Conservation (phyloP, 2,797 vertebrate species). For the Betta splendens region DNA sequence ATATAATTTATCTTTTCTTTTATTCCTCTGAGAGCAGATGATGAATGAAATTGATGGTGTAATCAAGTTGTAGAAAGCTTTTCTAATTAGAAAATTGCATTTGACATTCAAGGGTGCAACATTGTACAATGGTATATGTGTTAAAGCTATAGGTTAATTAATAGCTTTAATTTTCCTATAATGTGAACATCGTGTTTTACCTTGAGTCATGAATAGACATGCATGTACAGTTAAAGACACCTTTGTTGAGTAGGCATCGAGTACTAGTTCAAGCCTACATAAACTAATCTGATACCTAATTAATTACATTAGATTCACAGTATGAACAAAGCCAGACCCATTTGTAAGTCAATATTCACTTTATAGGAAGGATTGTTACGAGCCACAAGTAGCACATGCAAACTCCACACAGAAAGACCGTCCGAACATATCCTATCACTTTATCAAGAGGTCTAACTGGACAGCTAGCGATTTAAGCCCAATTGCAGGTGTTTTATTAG, state of each 20-base stretch:
- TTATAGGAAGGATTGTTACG: too few species aligned
- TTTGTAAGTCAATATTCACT: too few species aligned
- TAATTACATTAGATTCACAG: too few species aligned
- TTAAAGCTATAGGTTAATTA: conserved; percentile 47
- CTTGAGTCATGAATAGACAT: neutral
- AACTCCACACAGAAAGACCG: too few species aligned
- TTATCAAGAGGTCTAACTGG: too few species aligned
- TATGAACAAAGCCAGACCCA: too few species aligned
- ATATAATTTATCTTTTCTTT: conserved; percentile 32
- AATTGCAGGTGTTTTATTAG: too few species aligned
- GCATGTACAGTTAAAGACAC: conserved; percentile 2
- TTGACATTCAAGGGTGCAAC: conserved; percentile 42
- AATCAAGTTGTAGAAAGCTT: conserved; percentile 50
- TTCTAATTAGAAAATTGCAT: conserved; percentile 64
- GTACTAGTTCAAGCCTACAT: conserved; percentile 3
- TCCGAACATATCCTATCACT: too few species aligned
- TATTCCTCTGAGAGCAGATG: conserved; percentile 31
- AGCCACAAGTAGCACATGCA: too few species aligned
- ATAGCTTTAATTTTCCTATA: conserved; percentile 21
- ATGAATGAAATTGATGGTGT: conserved; percentile 53
- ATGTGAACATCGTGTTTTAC: conserved; percentile 33
- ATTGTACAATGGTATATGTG: conserved; percentile 35
- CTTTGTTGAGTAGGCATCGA: conserved; percentile 5
- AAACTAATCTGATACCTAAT: conserved; percentile 7
- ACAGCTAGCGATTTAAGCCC: too few species aligned